These are phyloP conservation scores for Dryas iulia DNA, from an alignment of 1,140 invertebrate genomes.

Conservation along the genomic window DNA sequence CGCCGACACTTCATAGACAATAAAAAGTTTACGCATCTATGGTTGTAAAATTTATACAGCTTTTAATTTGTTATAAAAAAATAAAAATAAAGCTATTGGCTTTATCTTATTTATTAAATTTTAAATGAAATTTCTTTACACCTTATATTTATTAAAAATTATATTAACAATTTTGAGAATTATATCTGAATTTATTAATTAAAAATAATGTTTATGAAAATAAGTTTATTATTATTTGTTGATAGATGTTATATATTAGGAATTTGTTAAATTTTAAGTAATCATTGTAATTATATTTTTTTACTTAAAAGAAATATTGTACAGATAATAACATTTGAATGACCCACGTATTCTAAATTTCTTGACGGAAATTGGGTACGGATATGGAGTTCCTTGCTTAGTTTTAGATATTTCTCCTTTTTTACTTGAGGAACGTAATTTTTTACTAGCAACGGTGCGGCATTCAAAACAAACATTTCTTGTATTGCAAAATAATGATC, in stretches of 20 bases:
- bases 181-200: no score
- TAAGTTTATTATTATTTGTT: no score
- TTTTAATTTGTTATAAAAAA: background rate
- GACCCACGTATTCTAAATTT: background rate
- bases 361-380: background rate
- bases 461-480: background rate
- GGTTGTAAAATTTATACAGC: background rate
- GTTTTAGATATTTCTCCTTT: background rate
- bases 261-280: background rate
- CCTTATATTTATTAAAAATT: no score
- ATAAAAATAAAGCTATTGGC: background rate
- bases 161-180: no score
- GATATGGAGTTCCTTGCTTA: background rate
- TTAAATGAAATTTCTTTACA: no score
- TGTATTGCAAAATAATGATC: background rate
- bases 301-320: background rate
- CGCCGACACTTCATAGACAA: conserved; percentile 61
- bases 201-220: no score
- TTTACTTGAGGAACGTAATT: background rate
- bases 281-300: background rate
- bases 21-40: conserved; percentile 11
- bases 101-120: no score
- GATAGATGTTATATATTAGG: no score
- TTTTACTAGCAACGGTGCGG: background rate
- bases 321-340: background rate